Conservation (phyloP, 1,140 invertebrate genomes). For the Spodoptera frugiperda region DNA sequence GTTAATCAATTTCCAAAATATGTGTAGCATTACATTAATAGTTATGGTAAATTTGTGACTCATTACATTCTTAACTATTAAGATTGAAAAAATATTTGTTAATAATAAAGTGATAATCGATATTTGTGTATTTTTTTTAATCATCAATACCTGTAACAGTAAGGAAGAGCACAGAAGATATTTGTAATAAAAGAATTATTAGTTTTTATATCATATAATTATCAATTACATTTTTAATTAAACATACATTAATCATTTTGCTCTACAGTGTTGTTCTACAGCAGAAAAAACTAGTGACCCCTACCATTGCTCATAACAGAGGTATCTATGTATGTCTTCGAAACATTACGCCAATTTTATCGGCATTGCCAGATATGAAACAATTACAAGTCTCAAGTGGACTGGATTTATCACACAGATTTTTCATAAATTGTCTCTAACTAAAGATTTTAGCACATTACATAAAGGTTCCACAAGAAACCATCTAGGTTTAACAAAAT, state of each 20-base stretch:
- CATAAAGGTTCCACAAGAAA: slow-evolving; percentile 18
- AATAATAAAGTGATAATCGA: slow-evolving; percentile 23
- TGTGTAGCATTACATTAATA: neutral
- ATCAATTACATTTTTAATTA: slow-evolving; percentile 75
- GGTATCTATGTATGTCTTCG: slow-evolving; percentile 49
- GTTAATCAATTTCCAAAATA: too few relatives aligned
- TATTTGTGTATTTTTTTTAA: slow-evolving; percentile 14
- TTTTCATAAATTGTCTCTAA: slow-evolving; percentile 36
- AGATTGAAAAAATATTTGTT: slow-evolving; percentile 1
- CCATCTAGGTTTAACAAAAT: slow-evolving; percentile 40
- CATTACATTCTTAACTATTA: neutral
- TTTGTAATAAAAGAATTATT: neutral
- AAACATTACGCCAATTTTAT: slow-evolving; percentile 44
- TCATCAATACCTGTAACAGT: neutral
- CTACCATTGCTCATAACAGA: slow-evolving; percentile 65
- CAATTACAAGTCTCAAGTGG: slow-evolving; percentile 35
- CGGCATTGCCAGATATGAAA: slow-evolving; percentile 40
- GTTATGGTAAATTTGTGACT: neutral
- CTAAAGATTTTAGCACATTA: slow-evolving; percentile 42
- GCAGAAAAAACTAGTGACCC: slow-evolving; percentile 71
- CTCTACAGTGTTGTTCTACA: slow-evolving; percentile 74
- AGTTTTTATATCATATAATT: slow-evolving; percentile 67
- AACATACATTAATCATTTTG: slow-evolving; percentile 76
- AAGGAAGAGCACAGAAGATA: neutral
- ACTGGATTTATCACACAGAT: slow-evolving; percentile 36